These are phyloP conservation scores for Slavum lentiscoides DNA, from an alignment of 2,888 invertebrate species.

Conservation along the genomic window DNA sequence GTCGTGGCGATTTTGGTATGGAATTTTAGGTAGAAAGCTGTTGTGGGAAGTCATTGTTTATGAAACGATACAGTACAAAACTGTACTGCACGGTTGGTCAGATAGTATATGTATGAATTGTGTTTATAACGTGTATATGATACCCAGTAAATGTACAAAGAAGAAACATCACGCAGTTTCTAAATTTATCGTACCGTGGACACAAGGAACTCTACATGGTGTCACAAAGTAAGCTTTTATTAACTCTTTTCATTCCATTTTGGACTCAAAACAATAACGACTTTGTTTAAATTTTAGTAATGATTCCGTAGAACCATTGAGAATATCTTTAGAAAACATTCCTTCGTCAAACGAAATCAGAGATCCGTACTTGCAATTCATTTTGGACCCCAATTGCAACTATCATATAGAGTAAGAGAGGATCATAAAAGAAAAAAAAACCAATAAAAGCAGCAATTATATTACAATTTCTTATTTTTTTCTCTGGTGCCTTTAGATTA, in stretches of 20 bases:
- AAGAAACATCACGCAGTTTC: constrained; percentile 66
- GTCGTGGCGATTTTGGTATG: constrained; percentile 38
- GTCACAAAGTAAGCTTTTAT: constrained; percentile 14
- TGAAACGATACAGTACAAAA: constrained; percentile 44
- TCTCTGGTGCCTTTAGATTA: constrained; percentile 62
- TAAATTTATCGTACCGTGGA: constrained; percentile 71
- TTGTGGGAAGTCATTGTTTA: constrained; percentile 36
- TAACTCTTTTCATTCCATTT: not conserved
- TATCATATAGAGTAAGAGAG: constrained; percentile 56
- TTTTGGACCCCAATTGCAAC: constrained; percentile 55
- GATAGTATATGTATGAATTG: constrained; percentile 41
- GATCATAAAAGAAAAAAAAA: not conserved
- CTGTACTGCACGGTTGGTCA: constrained; percentile 29
- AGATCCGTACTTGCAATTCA: constrained; percentile 46
- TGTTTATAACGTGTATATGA: constrained; percentile 59
- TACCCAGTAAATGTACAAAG: constrained; percentile 63
- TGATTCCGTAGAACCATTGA: constrained; percentile 9
- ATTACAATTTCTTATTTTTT: not conserved
- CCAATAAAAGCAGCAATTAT: not conserved
- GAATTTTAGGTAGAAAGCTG: not conserved
- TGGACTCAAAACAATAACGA: not conserved
- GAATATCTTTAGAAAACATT: constrained; percentile 45
- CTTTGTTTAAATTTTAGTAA: constrained; percentile 16
- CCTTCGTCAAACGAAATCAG: constrained; percentile 13
- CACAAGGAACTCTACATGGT: constrained; percentile 62